Evolutionary conservation across 2,113 vertebrate genomes (phyloP).

Genomic region (Pomatorhinus ruficollis): DNA sequence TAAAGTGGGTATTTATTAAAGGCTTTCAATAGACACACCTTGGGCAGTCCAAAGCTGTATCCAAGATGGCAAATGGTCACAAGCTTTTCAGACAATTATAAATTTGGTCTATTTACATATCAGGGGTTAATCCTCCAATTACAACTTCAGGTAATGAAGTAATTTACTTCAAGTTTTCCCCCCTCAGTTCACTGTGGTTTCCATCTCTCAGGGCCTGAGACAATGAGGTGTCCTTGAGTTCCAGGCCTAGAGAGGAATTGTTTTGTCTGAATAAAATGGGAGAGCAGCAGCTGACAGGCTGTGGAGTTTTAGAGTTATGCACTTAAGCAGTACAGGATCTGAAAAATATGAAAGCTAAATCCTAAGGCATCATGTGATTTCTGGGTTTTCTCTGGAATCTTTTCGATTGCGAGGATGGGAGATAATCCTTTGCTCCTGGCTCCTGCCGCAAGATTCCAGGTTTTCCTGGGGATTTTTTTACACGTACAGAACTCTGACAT

Average conservation of each 20-base stretch:
- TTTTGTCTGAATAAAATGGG: neutral
- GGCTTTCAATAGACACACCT: too few species aligned
- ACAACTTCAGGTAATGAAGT: neutral
- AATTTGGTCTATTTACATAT: neutral
- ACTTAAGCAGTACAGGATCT: neutral
- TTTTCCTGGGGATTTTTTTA: neutral
- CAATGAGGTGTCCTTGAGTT: neutral
- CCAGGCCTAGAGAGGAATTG: neutral
- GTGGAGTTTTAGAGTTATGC: too few species aligned
- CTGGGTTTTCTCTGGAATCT: neutral
- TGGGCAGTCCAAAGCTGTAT: neutral
- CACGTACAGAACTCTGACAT: neutral
- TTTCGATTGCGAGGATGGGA: neutral
- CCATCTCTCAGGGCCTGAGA: accelerated
- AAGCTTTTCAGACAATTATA: neutral
- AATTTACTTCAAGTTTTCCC: accelerated
- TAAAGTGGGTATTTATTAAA: neutral
- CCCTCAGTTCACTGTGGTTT: neutral
- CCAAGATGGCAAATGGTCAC: too few species aligned
- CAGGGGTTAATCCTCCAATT: neutral
- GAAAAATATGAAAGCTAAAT: neutral
- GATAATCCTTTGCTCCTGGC: neutral
- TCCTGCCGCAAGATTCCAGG: neutral
- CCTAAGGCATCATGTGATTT: accelerated
- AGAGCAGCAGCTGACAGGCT: neutral